Evolutionary conservation across 2,113 vertebrate species (phyloP), one percentile per base, ranked within the genome.

Genomic region (Myanophis thanlyinensis): DNA sequence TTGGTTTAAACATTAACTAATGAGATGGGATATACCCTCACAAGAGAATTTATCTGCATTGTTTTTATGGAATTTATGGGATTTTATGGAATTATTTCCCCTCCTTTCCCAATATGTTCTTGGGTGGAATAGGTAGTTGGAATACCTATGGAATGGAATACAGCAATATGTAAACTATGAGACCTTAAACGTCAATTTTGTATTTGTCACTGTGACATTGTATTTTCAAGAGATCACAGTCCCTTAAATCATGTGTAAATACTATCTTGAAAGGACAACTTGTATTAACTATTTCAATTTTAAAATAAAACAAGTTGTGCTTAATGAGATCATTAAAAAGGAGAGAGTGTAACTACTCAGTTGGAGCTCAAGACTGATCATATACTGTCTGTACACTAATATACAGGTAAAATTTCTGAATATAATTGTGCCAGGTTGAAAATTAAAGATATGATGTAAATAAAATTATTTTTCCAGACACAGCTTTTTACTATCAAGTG

Each of bases 361-460:
- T 3, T 54, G 87, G 52, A 88, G 35, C 25, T 88, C 53, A 44
- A 59, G 35, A 89, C 44, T 13, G 56, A 25, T 46, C 46, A 44
- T 59, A 23, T 7, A 56, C 27, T 89, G 51, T 10, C 84, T 47
- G 13, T 85, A 85, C 47, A 47, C 40, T 44, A 85, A 23, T 47
- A 25, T 25, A 11, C 46, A 86, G 30, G 23, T 86, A 46, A 47
- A 27, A 11, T 9, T 48, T 86, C 3, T 46, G 27, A 47, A 85
- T 48, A 20, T 27, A 27, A 86, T 13, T 25, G 92, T 96, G 93
- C 94, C 94, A 80, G 92, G 89, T 95, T 94, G 93, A 95, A 95
- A 96, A 96, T 95, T 94, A 96, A 96, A 95, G 94, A 94, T 95
- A 95, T 95, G 93, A 96, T 96, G 96, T 96, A 95, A 93, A 95